A percentile compares a stretch with the other conserved stretches of the same genome.
phyloP scores from a whole-genome alignment of 2,888 invertebrate genomes.

The Synergus japonicus region DNA sequence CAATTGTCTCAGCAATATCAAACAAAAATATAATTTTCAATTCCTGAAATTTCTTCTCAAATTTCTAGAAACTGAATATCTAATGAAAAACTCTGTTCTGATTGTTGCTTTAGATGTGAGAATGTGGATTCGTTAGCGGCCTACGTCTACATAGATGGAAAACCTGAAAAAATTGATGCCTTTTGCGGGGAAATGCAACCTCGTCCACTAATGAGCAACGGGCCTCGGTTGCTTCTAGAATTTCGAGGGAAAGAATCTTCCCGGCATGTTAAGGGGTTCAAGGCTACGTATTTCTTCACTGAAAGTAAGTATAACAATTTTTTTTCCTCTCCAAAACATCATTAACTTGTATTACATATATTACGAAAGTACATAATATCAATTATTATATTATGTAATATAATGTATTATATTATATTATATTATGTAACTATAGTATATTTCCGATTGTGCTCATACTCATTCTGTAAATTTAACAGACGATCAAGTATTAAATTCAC shows the following conservation, averaged over 20 bases:
- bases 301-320: constrained; percentile 87
- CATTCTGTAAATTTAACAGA: not conserved
- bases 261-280: constrained; percentile 90
- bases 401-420: too few species aligned
- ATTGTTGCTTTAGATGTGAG: constrained; percentile 82
- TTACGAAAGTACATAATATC: too few species aligned
- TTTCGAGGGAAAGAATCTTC: constrained; percentile 90
- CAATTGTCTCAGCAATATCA: not conserved
- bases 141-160: constrained; percentile 89
- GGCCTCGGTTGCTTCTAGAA: constrained; percentile 90
- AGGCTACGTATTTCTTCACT: constrained; percentile 91
- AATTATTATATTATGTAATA: too few species aligned
- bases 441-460: too few species aligned
- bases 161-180: constrained; percentile 91
- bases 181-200: constrained; percentile 90
- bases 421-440: too few species aligned
- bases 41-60: not conserved
- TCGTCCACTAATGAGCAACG: constrained; percentile 95
- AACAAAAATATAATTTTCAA: too few species aligned
- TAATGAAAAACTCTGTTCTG: constrained; percentile 3
- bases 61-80: not conserved
- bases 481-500: constrained; percentile 39
- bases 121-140: constrained; percentile 89
- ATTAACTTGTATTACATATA: not conserved
- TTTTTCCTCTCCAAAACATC: too few species aligned